Conservation (phyloP, 2,888 invertebrate species). For the Rotaria sp. region DNA sequence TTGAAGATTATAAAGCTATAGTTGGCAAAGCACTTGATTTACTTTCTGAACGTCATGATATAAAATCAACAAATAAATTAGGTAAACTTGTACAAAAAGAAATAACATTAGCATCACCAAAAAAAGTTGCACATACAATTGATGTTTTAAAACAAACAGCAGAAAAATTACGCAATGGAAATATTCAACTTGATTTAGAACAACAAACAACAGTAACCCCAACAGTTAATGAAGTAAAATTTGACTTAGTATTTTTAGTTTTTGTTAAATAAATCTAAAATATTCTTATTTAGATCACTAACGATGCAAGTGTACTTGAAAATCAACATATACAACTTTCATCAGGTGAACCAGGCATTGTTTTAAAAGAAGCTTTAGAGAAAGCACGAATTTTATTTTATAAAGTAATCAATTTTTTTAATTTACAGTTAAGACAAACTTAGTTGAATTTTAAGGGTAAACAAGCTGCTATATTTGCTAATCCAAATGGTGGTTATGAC, state of each 20-base stretch:
- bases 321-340: background rate
- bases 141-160: background rate
- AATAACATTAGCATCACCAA: constrained; percentile 1
- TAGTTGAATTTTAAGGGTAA: background rate
- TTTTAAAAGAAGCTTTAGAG: background rate
- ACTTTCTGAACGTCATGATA: background rate
- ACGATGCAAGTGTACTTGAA: background rate
- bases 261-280: background rate
- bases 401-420: background rate
- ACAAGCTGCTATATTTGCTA: constrained; percentile 28
- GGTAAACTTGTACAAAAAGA: constrained; percentile 28
- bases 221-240: background rate
- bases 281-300: background rate
- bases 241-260: background rate
- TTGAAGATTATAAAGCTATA: constrained; percentile 1
- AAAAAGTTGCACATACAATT: constrained; percentile 21
- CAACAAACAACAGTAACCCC: background rate
- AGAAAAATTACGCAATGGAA: background rate
- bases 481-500: constrained; percentile 8
- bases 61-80: constrained; percentile 18
- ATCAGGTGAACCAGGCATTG: background rate
- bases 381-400: background rate
- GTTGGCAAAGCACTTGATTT: constrained; percentile 10
- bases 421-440: too few species aligned
- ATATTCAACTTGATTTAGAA: background rate